Evolutionary conservation across 2,888 invertebrate species (phyloP).

Genomic region (Monopis laevigella): DNA sequence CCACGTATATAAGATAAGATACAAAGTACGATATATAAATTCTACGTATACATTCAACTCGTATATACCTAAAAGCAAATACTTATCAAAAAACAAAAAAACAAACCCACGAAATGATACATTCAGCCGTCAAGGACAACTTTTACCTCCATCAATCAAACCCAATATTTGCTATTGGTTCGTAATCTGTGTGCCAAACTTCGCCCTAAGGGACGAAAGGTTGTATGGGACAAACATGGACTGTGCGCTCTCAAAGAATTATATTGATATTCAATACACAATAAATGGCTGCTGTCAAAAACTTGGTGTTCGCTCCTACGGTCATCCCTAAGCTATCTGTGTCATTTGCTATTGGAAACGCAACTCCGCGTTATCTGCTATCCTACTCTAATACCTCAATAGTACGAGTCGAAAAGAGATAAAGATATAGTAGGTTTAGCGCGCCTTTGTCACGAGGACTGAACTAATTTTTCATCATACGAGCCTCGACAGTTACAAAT

Average conservation of each 20-base stretch:
- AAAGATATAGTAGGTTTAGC: constrained; percentile 55
- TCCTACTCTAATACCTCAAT: constrained; percentile 22
- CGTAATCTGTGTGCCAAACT: constrained; percentile 62
- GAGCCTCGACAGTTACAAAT: constrained; percentile 67
- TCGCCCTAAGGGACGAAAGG: constrained; percentile 44
- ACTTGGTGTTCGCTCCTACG: constrained; percentile 68
- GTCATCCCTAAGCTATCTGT: constrained; percentile 68
- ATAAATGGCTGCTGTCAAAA: constrained; percentile 66
- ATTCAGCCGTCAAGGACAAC: constrained; percentile 28
- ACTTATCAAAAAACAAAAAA: constrained; percentile 32
- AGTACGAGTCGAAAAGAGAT: constrained; percentile 39
- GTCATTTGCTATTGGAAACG: constrained; percentile 66
- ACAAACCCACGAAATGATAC: constrained; percentile 19
- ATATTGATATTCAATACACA: constrained; percentile 70
- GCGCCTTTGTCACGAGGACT: constrained; percentile 64
- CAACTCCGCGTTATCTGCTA: constrained; percentile 37
- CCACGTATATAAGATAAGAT: too few relatives aligned
- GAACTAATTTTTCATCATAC: constrained; percentile 70
- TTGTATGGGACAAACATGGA: constrained; percentile 61
- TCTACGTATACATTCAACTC: too few relatives aligned
- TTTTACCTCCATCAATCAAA: constrained; percentile 50
- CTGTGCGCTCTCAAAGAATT: constrained; percentile 56
- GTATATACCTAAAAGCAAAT: constrained; percentile 37
- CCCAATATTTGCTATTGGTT: constrained; percentile 59
- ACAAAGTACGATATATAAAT: too few relatives aligned